Evolutionary conservation across 2,797 vertebrate species (phyloP), one percentile per base, ranked within the genome.

Genomic region (Leptatherina wallacei): DNA sequence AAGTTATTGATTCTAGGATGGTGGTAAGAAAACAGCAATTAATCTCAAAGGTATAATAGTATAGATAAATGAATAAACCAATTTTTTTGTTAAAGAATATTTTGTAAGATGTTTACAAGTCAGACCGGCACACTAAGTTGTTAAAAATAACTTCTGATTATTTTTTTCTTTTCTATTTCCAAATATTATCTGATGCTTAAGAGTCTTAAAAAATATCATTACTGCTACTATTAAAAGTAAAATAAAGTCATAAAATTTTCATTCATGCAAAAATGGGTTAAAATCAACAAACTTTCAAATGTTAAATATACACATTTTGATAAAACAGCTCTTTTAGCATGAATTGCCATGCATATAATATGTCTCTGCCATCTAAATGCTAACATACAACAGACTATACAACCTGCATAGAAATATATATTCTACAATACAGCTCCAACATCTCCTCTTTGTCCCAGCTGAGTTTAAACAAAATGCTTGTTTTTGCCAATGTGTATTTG

Each of bases 1-100:
- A 63, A n/a, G 44, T 20, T 60, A 56, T 57, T 36, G 52, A 62
- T 68, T 67, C 61, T 47, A 56, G 4, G 42, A n/a, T 49, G 56
- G 22, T 74, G 33, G 9, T 29, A 44, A 71, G 30, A 16, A 42
- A 20, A 29, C 9, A 27, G 27, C 9, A 33, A 65, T 36, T 65
- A 9, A 29, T 52, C 29, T 36, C 42, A 33, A n/a, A 32, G 14
- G 30, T 29, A 52, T 65, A 3, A 54, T 20, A 8, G 3, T 8
- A 35, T 8, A 3, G 33, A 32, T 4, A 6, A 16, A 14, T 38
- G 2, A 14, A 4, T 13, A 3, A 38, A 38, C 13, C 11, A 14
- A 32, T 0, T 8, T 18, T 16, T 42, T 42, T 16, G 1, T 18
- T 18, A 6, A 44, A 47, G 4, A 47, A 47, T 47, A 47, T 47